Evolutionary conservation across 2,888 invertebrate species (phyloP).

Genomic region (Boloria selene): DNA sequence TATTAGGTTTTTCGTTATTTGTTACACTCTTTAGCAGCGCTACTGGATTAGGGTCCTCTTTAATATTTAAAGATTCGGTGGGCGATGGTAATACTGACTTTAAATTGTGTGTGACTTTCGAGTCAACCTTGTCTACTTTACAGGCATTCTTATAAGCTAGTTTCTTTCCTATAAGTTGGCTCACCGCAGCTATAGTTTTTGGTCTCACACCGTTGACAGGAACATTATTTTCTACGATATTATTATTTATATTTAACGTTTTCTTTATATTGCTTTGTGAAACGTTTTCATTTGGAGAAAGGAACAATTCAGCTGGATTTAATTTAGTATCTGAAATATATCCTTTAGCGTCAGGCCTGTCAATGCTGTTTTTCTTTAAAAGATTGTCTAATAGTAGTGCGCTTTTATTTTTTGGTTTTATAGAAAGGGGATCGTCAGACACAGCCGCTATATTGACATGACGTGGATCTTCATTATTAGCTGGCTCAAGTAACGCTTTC

Average conservation of each 20-base stretch:
- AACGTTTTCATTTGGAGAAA: constrained; percentile 65
- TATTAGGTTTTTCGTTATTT: constrained; percentile 39
- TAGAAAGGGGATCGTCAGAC: constrained; percentile 50
- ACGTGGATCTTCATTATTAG: constrained; percentile 60
- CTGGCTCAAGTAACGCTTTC: constrained; percentile 56
- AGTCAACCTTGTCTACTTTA: constrained; percentile 68
- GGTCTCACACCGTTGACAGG: constrained; percentile 62
- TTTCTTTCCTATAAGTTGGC: constrained; percentile 70
- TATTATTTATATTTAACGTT: constrained; percentile 76
- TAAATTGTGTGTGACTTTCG: constrained; percentile 64
- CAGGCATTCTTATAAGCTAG: constrained; percentile 65
- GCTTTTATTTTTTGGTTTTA: constrained; percentile 74
- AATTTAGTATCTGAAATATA: constrained; percentile 66
- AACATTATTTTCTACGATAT: constrained; percentile 66
- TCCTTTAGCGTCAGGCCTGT: constrained; percentile 69
- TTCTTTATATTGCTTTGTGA: constrained; percentile 66
- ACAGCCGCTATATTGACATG: constrained; percentile 53
- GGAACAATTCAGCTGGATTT: constrained; percentile 75
- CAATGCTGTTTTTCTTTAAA: constrained; percentile 82
- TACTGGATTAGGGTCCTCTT: constrained; percentile 47
- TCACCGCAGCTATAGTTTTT: constrained; percentile 68
- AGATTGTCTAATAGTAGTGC: constrained; percentile 80
- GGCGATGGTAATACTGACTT: constrained; percentile 74
- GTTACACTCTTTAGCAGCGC: constrained; percentile 39
- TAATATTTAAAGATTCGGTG: constrained; percentile 55